phyloP scores from a whole-genome alignment of 2,797 vertebrate species.

The Pteronotus mesoamericanus region DNA sequence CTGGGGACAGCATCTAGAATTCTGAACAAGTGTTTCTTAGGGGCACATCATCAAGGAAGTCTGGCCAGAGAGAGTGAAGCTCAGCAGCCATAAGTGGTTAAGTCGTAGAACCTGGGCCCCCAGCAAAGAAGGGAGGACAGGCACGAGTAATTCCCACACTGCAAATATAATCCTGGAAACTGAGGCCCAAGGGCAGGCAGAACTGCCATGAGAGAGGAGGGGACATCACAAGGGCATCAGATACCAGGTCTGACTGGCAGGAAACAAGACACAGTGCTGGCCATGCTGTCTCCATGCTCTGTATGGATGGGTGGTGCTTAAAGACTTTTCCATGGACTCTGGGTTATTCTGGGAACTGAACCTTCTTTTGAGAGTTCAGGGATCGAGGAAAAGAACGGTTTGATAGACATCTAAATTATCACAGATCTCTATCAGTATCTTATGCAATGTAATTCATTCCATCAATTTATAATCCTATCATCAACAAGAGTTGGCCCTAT shows the following conservation, averaged over 20 bases:
- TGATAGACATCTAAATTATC: not conserved
- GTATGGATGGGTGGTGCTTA: not conserved
- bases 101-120: not conserved
- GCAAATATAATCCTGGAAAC: not conserved
- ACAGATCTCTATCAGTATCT: not conserved
- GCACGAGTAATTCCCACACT: not conserved
- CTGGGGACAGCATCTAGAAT: not conserved
- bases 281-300: not conserved
- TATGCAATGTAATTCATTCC: not conserved
- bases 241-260: not conserved
- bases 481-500: not conserved
- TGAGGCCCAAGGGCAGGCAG: not conserved
- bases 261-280: not conserved
- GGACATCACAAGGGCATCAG: not conserved
- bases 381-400: not conserved
- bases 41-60: not conserved
- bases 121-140: not conserved
- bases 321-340: not conserved
- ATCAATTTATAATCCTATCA: not conserved
- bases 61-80: not conserved
- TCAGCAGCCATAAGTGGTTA: not conserved
- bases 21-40: not conserved
- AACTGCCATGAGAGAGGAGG: not conserved
- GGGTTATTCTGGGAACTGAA: not conserved
- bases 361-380: not conserved